phyloP scores from a whole-genome alignment of 2,113 vertebrate genomes.

The Mus pahari region DNA sequence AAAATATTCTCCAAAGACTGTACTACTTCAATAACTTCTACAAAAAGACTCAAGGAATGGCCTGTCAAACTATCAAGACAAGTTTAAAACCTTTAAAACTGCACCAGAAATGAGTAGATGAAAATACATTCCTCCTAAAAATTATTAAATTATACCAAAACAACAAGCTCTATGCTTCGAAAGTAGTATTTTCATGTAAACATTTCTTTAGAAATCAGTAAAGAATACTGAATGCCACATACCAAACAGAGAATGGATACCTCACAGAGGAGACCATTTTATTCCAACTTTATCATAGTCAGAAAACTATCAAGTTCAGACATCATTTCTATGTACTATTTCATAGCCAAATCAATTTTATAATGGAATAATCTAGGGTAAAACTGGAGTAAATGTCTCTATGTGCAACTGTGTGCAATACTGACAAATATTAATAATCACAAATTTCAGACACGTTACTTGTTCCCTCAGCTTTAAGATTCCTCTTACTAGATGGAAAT shows the following conservation, averaged over 20 bases:
- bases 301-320: slow-evolving; percentile 33
- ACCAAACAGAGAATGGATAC: slow-evolving; percentile 2
- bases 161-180: slow-evolving; percentile 15
- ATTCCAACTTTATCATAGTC: background rate
- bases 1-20: slow-evolving; percentile 18
- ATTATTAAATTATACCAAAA: background rate
- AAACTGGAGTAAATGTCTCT: slow-evolving; percentile 3
- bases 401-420: slow-evolving; percentile 8
- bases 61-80: slow-evolving; percentile 34
- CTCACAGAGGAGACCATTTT: slow-evolving; percentile 11
- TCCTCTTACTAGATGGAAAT: slow-evolving; percentile 20
- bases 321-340: background rate
- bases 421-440: background rate
- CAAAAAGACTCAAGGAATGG: slow-evolving; percentile 5
- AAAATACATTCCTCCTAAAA: slow-evolving; percentile 45
- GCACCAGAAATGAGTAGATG: background rate
- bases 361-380: background rate
- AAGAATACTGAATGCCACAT: background rate
- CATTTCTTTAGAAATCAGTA: slow-evolving; percentile 36
- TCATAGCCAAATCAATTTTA: slow-evolving; percentile 62
- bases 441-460: slow-evolving; percentile 21
- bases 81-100: slow-evolving; percentile 41
- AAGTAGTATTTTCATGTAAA: slow-evolving; percentile 22
- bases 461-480: slow-evolving; percentile 31
- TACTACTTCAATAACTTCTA: slow-evolving; percentile 18